Conservation (phyloP, 2,113 vertebrate species). For the Carollia perspicillata region DNA sequence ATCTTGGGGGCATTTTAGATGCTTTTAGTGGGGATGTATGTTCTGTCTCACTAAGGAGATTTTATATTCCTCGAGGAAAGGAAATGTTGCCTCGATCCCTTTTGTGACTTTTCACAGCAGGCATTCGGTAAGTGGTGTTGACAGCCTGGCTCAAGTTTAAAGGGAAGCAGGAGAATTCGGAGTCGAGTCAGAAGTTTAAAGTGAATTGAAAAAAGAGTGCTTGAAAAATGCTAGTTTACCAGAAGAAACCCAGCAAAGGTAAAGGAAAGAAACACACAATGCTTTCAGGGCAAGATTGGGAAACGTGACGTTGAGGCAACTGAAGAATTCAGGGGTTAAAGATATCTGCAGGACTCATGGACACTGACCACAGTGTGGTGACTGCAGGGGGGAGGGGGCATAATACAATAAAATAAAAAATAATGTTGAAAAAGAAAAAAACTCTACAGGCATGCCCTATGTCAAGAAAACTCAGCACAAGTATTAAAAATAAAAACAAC, state of each 20-base stretch:
- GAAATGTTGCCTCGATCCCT: slow-evolving; percentile 50
- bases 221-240: slow-evolving; percentile 37
- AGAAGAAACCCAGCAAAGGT: neutral
- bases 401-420: too few relatives aligned
- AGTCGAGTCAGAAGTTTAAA: slow-evolving; percentile 59
- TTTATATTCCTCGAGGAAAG: slow-evolving; percentile 39
- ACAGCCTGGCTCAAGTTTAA: slow-evolving; percentile 48
- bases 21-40: neutral
- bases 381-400: too few relatives aligned
- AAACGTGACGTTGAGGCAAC: neutral
- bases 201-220: slow-evolving; percentile 57
- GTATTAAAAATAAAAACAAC: neutral
- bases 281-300: neutral
- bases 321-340: neutral
- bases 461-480: neutral
- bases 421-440: neutral
- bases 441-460: neutral
- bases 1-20: neutral
- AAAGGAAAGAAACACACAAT: slow-evolving; percentile 2
- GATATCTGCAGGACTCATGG: neutral
- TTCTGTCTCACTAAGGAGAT: slow-evolving; percentile 3
- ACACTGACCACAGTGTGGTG: too few relatives aligned
- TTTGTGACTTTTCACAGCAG: slow-evolving; percentile 57
- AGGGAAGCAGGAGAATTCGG: slow-evolving; percentile 58
- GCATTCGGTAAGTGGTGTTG: slow-evolving; percentile 51